A percentile compares a stretch with the other conserved stretches of the same genome.
Conservation (phyloP, 2,888 invertebrate genomes). For the Patella depressa region DNA sequence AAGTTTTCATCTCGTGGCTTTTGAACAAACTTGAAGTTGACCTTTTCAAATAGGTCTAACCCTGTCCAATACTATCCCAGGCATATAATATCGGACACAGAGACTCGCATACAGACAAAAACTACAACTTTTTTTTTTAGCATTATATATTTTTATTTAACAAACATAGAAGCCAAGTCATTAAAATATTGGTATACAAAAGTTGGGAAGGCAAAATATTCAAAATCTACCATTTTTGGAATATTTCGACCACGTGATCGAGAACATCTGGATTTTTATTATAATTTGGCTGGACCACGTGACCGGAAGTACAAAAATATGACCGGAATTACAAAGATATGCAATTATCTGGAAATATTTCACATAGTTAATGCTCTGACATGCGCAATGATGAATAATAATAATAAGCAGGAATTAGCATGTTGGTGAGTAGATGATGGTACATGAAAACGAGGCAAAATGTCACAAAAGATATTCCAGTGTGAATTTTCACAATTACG, state of each 20-base stretch:
- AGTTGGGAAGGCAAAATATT: slow-evolving; percentile 28
- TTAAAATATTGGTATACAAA: slow-evolving; percentile 21
- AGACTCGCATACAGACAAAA: too few relatives aligned
- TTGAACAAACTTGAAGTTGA: too few relatives aligned
- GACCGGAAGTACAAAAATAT: slow-evolving; percentile 10
- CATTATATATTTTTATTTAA: slow-evolving; percentile 24
- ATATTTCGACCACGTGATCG: slow-evolving; percentile 2
- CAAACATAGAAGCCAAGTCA: slow-evolving; percentile 27
- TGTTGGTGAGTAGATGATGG: too few relatives aligned
- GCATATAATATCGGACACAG: too few relatives aligned
- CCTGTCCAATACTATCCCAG: too few relatives aligned
- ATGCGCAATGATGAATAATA: not conserved
- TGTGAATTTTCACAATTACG: too few relatives aligned
- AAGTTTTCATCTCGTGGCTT: too few relatives aligned
- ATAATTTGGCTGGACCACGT: slow-evolving; percentile 5
- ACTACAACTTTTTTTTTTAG: too few relatives aligned
- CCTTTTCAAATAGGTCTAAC: too few relatives aligned
- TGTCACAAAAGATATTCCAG: too few relatives aligned
- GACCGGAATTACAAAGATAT: slow-evolving; percentile 10
- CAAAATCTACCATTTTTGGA: not conserved
- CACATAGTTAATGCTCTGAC: not conserved
- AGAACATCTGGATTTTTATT: not conserved
- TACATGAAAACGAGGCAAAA: too few relatives aligned
- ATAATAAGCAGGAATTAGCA: not conserved
- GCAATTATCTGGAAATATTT: slow-evolving; percentile 1